Evolutionary conservation across 2,113 vertebrate species (phyloP), one percentile per base, ranked within the genome.

Genomic region (Cyrtonyx montezumae): DNA sequence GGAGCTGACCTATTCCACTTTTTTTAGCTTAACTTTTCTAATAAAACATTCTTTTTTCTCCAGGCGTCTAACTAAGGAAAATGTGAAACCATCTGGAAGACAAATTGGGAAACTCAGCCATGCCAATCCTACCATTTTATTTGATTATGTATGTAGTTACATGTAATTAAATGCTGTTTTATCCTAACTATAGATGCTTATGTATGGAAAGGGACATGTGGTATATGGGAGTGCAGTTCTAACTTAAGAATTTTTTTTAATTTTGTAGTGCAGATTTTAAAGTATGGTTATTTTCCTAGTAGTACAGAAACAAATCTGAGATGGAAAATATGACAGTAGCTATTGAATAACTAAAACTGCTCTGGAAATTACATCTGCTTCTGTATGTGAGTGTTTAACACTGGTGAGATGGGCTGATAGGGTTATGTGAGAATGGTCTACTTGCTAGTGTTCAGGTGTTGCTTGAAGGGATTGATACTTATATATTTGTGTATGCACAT

Each of bases 91-190:
- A 79, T 99, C 99, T 94, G 99, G 99, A 98, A 98, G 99, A 97
- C 99, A 99, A 96, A 99, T 99, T 96, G 99, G 99, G 95, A 99
- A 99, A 76, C 97, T 99, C 96, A 99, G 99, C 98, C 99, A 99
- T 97, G 99, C 99, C 97, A 99, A 99, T 97, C 99, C 99, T 97
- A 99, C 99, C 53, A 99, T 99, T 98, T 98, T 99, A 93, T 99
- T 99, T 98, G 99, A 99, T 98, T 99, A 99, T 97, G 99, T 99
- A 98, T 91, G 99, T 98, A 93, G 79, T 66, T 74, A 18, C 11
- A 6, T 70, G 19, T 81, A 45, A 82, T 67, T 83, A 25, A 70
- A 53, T 84, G 34, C 16, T 69, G 6, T 53, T 77, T 76, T 21
- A 53, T 49, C 15, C 6, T 61, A 51, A 42, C 8, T 68, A 13